These are phyloP conservation scores for Lamprologus lemairii DNA, from an alignment of 2,113 vertebrate species.

Conservation along the genomic window DNA sequence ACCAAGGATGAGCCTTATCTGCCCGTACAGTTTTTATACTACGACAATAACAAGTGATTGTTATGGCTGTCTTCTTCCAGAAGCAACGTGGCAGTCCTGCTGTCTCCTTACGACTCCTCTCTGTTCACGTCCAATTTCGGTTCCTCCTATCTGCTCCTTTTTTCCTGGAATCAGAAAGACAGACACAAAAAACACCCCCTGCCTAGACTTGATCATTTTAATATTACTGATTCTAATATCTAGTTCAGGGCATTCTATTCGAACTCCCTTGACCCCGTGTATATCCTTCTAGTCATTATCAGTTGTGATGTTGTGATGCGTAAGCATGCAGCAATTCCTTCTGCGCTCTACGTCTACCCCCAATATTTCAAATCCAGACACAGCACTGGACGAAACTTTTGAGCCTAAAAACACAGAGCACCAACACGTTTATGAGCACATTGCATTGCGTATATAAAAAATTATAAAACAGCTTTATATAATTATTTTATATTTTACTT, in stretches of 20 bases:
- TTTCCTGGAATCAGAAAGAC: not conserved
- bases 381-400: not conserved
- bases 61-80: not conserved
- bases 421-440: not conserved
- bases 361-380: not conserved
- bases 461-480: not conserved
- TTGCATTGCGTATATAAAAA: not conserved
- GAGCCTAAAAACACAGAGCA: not conserved
- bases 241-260: not conserved
- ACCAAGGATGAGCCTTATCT: not conserved
- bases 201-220: not conserved
- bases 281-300: not conserved
- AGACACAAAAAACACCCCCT: not conserved
- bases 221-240: not conserved
- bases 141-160: not conserved
- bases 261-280: not conserved
- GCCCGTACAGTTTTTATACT: not conserved
- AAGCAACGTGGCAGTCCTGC: not conserved
- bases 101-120: not conserved
- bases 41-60: not conserved
- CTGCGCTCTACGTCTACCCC: not conserved
- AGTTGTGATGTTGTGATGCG: not conserved
- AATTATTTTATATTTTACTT: not conserved
- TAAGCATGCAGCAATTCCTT: not conserved
- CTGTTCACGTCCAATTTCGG: not conserved